Evolutionary conservation across 92 coral and sea anemone genomes (phyloP).

Genomic region (Scolanthus callimorphus): DNA sequence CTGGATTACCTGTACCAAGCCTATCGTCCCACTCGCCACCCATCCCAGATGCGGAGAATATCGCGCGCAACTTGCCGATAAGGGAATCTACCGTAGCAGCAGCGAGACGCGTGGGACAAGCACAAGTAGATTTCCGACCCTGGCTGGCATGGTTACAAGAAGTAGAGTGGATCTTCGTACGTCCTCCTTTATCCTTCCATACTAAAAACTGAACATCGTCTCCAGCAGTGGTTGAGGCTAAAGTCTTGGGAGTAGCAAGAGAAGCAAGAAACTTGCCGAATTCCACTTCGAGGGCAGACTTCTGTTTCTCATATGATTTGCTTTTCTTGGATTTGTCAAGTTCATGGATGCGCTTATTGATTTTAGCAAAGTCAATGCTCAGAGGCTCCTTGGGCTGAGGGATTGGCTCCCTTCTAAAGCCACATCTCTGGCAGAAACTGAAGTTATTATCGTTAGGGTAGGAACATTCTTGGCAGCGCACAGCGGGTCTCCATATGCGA

Average conservation of each 20-base stretch:
- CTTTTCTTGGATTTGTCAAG: neutral
- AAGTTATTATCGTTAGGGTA: neutral
- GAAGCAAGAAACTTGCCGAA: neutral
- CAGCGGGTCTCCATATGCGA: no score
- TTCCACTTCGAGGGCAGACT: neutral
- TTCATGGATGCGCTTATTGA: neutral
- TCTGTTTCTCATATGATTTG: neutral
- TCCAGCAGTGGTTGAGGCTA: neutral
- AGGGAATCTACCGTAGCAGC: constrained; percentile 7
- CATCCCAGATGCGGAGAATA: neutral
- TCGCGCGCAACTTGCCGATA: constrained; percentile 6
- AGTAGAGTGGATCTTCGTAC: no score
- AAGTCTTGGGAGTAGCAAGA: neutral
- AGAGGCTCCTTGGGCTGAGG: neutral
- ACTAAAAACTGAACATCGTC: neutral
- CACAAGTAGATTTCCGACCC: neutral
- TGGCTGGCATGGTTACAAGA: no score
- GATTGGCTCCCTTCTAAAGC: neutral
- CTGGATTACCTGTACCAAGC: neutral
- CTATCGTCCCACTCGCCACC: constrained; percentile 1
- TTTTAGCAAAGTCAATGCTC: neutral
- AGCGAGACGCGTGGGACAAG: constrained; percentile 1
- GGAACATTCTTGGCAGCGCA: neutral
- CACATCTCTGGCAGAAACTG: neutral
- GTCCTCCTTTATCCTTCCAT: neutral